phyloP scores from a whole-genome alignment of 1,140 invertebrate species.

The Psix sp. region DNA sequence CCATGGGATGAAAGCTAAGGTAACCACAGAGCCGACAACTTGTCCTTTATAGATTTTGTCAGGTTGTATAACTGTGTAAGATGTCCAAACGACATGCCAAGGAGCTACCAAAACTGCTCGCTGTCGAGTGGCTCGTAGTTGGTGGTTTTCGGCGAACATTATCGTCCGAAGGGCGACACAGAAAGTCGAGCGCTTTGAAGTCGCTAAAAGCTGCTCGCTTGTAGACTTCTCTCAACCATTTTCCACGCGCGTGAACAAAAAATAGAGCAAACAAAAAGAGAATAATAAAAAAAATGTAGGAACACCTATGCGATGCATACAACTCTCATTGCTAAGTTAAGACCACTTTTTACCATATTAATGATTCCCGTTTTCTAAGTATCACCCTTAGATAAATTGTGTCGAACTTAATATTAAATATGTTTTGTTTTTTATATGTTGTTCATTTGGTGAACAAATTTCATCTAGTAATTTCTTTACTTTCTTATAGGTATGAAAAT shows the following conservation, averaged over 20 bases:
- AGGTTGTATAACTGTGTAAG: constrained; percentile 47
- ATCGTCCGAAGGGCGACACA: constrained; percentile 37
- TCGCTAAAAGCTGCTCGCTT: constrained; percentile 68
- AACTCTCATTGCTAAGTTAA: constrained; percentile 30
- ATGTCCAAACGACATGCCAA: constrained; percentile 36
- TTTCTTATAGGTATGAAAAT: no score
- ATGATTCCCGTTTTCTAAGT: constrained; percentile 41
- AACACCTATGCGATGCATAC: constrained; percentile 14
- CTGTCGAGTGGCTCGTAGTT: constrained; percentile 34
- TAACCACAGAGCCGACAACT: constrained; percentile 39
- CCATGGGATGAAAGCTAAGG: constrained; percentile 2
- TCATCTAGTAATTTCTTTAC: no score
- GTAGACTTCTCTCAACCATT: constrained; percentile 45
- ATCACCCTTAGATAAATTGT: constrained; percentile 35
- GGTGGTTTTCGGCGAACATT: constrained; percentile 47
- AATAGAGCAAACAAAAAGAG: constrained; percentile 46
- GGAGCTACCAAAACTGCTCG: constrained; percentile 43
- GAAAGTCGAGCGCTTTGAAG: constrained; percentile 68
- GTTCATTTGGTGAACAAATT: constrained; percentile 36
- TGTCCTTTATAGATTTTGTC: constrained; percentile 56
- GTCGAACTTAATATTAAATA: constrained; percentile 19
- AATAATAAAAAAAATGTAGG: constrained; percentile 7
- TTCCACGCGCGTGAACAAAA: constrained; percentile 47
- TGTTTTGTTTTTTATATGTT: constrained; percentile 27
- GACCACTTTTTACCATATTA: constrained; percentile 52